Base-by-base conservation (phyloP, 2,113 vertebrate genomes). In the Sclerurus mexicanus region DNA sequence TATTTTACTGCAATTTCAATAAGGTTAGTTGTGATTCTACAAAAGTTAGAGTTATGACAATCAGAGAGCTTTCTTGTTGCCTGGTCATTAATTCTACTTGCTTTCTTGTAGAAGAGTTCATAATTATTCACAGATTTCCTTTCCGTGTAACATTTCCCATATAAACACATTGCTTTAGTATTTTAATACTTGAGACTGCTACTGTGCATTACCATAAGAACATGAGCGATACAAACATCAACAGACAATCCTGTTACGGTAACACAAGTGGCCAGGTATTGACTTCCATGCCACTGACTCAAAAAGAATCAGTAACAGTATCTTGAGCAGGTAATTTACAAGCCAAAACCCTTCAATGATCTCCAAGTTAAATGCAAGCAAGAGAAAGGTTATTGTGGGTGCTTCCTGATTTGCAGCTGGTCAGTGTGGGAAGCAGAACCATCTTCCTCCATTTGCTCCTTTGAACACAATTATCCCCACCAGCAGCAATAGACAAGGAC, bases 1-100 rank as follows among this genome's bases (percentile, higher is more conserved):
- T n/a, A 72, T 89, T 82, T 94, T 82, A 85, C 21, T 17, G 49
- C n/a, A 49, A 87, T 91, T 87, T 93, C 69, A 93, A 4, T 88
- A 81, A 62, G 8, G 74, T 69, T 72, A 62, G 60, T 63, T 94
- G 52, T 7, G 1, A 68, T 56, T 50, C 80, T 92, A 58, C 59
- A 81, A 86, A 69, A 55, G 28, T 14, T 46, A 59, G 8, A 58
- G 20, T 77, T 86, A 56, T 20, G 67, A 55, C 16, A 81, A 24
- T 27, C 53, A 52, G 31, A 83, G 46, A 89, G 47, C 24, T 50
- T 31, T 80, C 24, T 28, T 56, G 14, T 78, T 67, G 13, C 68
- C 64, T 76, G 49, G 22, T 42, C 53, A 58, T 83, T 85, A 85
- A 79, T 73, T 33, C 66, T 47, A 8, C 14, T 66, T 62, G 20